Base-by-base conservation (phyloP, 2,888 invertebrate genomes). In the Hetaerina titia region DNA sequence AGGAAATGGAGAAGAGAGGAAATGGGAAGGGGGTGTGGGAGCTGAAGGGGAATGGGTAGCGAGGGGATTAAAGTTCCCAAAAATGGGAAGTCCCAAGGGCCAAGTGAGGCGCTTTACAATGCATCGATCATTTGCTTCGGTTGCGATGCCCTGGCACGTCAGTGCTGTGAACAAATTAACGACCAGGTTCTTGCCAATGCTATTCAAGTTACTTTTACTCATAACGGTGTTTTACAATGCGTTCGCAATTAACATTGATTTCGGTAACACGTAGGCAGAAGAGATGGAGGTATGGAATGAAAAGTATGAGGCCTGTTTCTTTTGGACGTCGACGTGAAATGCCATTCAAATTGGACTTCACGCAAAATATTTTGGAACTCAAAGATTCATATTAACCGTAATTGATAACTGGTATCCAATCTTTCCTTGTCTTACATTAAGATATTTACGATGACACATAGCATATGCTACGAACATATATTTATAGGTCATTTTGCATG, bases 1-100 rank as follows among this genome's bases (percentile, higher is more conserved):
- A 45, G 31, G 31, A 81, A 64, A 69, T 56, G 64, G 64, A 69
- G 64, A 45, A 63, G 45, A 64, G 90, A n/a, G 63, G 63, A 13
- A 25, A 64, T 57, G 89, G 57, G n/a, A 45, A 31, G 31, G 60
- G 90, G 58, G 25, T 25, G 90, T 0, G 64, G 63, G 64, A 64
- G 63, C 31, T 60, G 90, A n/a, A 17, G 90, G 64, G 64, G 90
- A 19, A 11, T 25, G 31, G 15, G 92, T 19, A 56, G 64, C 1
- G 69, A n/a, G 92, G 64, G 45, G 64, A 90, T 81, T 81, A 25
- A 81, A 81, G 9, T 81, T 81, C 25, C 81, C 25, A 31, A 81
- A 74, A 81, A 81, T 31, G 31, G 81, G 25, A 81, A 31, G 4
- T 81, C 81, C 25, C 25, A 2, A 31, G 81, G 31, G 69, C 69